Conservation (phyloP, 2,797 vertebrate genomes). For the Aplochiton taeniatus region DNA sequence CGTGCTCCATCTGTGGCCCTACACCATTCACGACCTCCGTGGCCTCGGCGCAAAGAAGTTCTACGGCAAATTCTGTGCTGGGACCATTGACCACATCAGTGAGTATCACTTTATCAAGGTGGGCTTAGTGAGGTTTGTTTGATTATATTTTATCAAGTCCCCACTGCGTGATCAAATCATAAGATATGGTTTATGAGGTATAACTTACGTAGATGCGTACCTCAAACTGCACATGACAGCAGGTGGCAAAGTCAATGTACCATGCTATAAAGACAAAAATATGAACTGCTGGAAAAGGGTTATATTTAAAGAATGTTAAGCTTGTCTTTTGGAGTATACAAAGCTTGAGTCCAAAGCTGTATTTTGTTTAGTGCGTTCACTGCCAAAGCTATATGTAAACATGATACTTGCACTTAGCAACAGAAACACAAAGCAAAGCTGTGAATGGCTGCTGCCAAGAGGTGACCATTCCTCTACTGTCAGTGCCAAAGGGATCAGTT, state of each 20-base stretch:
- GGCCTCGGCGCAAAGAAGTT: slow-evolving; percentile 97
- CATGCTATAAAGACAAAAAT: too few species aligned
- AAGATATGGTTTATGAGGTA: too few species aligned
- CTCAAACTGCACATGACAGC: too few species aligned
- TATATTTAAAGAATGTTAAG: too few species aligned
- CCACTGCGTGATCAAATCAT: too few species aligned
- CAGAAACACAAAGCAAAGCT: neutral
- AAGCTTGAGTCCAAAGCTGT: neutral
- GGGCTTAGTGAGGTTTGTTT: too few species aligned
- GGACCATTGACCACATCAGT: slow-evolving; percentile 98
- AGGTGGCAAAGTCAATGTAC: too few species aligned
- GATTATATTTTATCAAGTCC: too few species aligned
- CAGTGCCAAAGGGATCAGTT: neutral
- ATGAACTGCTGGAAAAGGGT: too few species aligned
- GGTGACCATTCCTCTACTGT: neutral
- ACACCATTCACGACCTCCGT: slow-evolving; percentile 94
- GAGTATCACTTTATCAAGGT: slow-evolving; percentile 64
- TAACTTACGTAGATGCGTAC: too few species aligned
- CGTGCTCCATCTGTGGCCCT: slow-evolving; percentile 96
- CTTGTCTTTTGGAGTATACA: too few species aligned
- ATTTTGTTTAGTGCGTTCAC: neutral
- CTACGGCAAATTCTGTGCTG: slow-evolving; percentile 96
- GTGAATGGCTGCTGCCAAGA: neutral
- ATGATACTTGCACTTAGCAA: neutral
- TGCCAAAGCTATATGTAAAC: neutral